These are phyloP conservation scores for Zophobas morio DNA, from an alignment of 1,140 invertebrate species.

Conservation along the genomic window DNA sequence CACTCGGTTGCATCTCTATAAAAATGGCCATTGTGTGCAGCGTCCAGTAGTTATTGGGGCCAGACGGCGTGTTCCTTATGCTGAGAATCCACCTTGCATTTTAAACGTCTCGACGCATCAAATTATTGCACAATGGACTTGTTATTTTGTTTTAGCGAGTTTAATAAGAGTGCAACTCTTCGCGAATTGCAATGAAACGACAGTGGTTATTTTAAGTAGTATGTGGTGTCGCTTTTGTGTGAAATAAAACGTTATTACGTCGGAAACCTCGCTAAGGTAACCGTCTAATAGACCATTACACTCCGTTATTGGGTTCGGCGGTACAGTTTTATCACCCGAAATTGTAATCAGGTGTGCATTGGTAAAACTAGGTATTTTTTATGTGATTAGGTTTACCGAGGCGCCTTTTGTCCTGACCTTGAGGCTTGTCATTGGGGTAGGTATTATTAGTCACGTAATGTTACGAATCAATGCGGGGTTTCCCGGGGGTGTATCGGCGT, in stretches of 20 bases:
- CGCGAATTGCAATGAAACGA: conserved; percentile 12
- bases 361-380: conserved; percentile 13
- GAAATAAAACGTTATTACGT: conserved; percentile 3
- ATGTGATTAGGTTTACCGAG: conserved; percentile 1
- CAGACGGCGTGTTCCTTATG: conserved; percentile 16
- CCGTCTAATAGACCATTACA: background rate
- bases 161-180: background rate
- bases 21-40: conserved; percentile 4
- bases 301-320: conserved; percentile 4
- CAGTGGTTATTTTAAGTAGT: background rate
- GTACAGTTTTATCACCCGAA: background rate
- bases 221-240: conserved; percentile 5
- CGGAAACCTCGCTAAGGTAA: background rate
- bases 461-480: conserved; percentile 28
- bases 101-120: background rate
- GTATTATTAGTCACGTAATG: conserved; percentile 36
- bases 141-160: background rate
- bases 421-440: conserved; percentile 28
- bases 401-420: conserved; percentile 24
- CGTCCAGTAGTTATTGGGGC: conserved; percentile 3
- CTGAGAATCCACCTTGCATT: conserved; percentile 5
- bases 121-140: background rate
- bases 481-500: conserved; percentile 1
- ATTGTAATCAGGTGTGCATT: conserved; percentile 13
- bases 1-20: conserved; percentile 8